These are phyloP conservation scores for Elmis aenea DNA, from an alignment of 2,888 invertebrate species.

Conservation along the genomic window DNA sequence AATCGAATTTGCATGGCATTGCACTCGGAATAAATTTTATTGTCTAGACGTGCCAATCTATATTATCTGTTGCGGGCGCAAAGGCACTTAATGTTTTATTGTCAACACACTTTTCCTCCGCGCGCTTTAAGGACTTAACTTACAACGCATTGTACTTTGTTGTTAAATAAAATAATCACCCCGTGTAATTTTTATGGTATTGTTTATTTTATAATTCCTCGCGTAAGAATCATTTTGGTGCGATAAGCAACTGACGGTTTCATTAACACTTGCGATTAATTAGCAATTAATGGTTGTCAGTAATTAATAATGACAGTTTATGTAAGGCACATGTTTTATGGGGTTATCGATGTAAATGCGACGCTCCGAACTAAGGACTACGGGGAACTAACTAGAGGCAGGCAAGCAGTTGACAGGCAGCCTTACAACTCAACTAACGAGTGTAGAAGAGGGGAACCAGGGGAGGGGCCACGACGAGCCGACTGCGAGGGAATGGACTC, in stretches of 20 bases:
- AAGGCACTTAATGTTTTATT: background rate
- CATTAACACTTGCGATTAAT: no score
- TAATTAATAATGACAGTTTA: background rate
- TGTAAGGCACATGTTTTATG: constrained; percentile 33
- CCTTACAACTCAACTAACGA: constrained; percentile 50
- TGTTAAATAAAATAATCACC: no score
- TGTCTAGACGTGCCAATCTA: constrained; percentile 5
- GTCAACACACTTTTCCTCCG: background rate
- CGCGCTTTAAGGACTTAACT: no score
- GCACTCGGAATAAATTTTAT: constrained; percentile 9
- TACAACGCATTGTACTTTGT: no score
- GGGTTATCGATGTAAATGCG: constrained; percentile 27
- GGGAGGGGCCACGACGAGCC: constrained; percentile 39
- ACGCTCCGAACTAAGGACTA: constrained; percentile 28
- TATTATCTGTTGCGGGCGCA: background rate
- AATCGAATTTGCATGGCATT: constrained; percentile 5
- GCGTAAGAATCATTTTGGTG: no score
- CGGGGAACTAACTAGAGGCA: constrained; percentile 44
- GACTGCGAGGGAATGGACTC: constrained; percentile 40
- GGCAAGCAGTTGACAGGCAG: constrained; percentile 46
- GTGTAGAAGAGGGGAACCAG: constrained; percentile 38
- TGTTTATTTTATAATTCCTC: no score
- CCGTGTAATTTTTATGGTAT: no score
- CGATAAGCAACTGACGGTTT: no score
- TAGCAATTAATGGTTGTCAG: background rate